Base-by-base conservation (phyloP, 92 coral and sea anemone species). In the Porites cylindrica region DNA sequence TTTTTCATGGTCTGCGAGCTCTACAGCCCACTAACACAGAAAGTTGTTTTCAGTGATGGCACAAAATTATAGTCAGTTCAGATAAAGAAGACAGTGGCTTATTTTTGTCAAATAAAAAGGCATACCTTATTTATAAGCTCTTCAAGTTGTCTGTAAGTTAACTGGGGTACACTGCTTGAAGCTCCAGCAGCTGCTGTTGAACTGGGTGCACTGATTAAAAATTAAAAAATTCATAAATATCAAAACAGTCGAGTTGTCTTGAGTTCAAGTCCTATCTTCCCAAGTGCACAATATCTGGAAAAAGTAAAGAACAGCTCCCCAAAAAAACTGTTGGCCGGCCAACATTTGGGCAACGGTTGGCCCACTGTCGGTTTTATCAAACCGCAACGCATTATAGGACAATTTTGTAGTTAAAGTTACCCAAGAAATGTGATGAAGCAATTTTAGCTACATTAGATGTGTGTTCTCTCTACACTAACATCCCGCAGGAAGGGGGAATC, bases 81-180 rank as follows among this genome's bases (percentile, higher is more conserved):
- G 61, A 14, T 14, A 56, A 56, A 10, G 16, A 10, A 56, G 14
- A 10, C 11, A 56, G 1, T 10, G 16, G 16, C 61, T 11, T 10
- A 10, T 10, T 10, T 10, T 56, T 56, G 61, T 56, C 13, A 14
- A 14, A 72, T 51, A 19, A 61, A 19, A 18, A 2, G 16, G 52
- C 67, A 26, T 88, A 96, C 99, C 96, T 96, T 96, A 86, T 96
- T 96, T 6, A 96, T 96, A 6, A 87, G 96, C 12, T 96, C 99
- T 78, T 96, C 99, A n/a, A 96, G 95, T 59, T 96, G 97, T 64
- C 91, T 96, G 77, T 96, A 96, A 0, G 98, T 95, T 80, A 93
- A 78, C 58, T 96, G 94, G 8, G 93, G 94, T 26, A 91, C 78
- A 77, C 85, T 91, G 72, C 82, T 83, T 20, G 85, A 2, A 6